Base-by-base conservation (phyloP, 1,140 invertebrate species). In the Drosophila ironensis region DNA sequence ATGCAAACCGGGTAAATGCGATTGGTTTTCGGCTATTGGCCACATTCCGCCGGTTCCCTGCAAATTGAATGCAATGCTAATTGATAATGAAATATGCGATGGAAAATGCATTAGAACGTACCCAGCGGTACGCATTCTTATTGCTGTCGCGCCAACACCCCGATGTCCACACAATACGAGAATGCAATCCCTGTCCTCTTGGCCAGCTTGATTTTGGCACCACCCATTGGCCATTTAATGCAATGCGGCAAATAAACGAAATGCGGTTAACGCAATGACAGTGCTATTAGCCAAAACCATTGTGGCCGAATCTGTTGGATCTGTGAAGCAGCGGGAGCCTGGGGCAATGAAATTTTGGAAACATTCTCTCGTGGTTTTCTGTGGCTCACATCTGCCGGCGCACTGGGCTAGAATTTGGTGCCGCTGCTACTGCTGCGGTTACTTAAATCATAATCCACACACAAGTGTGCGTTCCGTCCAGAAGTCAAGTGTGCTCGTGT, bases 201-300 rank as follows among this genome's bases (percentile, higher is more conserved):
- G 12, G 22, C 14, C 38, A 20, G 20, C 7, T 37, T 25, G 11
- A 45, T 60, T 60, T 27, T 22, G 5, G 20, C 2, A n/a, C 11
- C 28, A 3, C 28, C 28, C 28, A 37, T 37, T 42, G 56, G 60
- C 8, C 42, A 63, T 64, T 63, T 63, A 64, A 48, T 48, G 60
- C 60, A 30, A 63, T 48, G 56, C 56, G 56, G 59, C 56, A 63
- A 63, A 63, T 63, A 48, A 48, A 48, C 56, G 59, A 63, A 63
- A 63, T 63, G 60, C 25, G 60, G 60, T 63, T 48, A 63, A 63
- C 56, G 41, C 56, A 63, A 47, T 63, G 59, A 61, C 59, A 63
- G 59, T 63, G 60, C 33, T 41, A 64, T 64, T 64, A 64, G 60
- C 41, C 57, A 24, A 40, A 63, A 38, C 33, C 60, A 47, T 61